Conservation (phyloP, 2,113 vertebrate species). For the Hippoglossus stenolepis region DNA sequence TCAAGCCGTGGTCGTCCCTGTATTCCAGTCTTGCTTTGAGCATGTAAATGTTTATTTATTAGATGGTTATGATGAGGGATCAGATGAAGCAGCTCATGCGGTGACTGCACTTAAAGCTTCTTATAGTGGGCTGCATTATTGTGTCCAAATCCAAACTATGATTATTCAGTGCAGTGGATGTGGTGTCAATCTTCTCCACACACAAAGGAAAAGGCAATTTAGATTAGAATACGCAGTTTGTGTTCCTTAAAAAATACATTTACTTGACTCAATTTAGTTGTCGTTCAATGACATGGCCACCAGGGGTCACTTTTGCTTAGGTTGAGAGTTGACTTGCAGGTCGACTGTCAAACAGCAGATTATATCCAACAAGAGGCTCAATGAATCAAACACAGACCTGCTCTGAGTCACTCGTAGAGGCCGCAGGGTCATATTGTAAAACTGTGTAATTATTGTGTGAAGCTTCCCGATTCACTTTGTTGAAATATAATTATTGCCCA, state of each 20-base stretch:
- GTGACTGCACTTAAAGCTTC: background rate
- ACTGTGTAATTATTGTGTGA: background rate
- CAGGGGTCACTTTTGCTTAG: slow-evolving; percentile 47
- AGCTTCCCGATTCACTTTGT: background rate
- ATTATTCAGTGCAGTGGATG: background rate
- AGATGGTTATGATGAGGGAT: background rate
- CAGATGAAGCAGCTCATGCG: slow-evolving; percentile 2
- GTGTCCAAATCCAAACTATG: background rate
- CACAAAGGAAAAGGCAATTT: background rate
- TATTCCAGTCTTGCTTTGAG: background rate
- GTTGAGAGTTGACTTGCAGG: background rate
- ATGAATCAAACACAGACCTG: background rate
- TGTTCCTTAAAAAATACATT: background rate
- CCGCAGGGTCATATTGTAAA: too few species aligned
- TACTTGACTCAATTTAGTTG: background rate
- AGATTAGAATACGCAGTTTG: background rate
- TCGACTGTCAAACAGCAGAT: slow-evolving; percentile 10
- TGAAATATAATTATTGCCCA: background rate
- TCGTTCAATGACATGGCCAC: slow-evolving; percentile 27
- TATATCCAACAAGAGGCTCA: background rate
- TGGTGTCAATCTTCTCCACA: background rate
- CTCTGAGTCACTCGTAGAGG: background rate
- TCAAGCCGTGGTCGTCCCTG: background rate
- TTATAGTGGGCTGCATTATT: background rate
- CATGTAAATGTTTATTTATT: background rate